Conservation (phyloP, 2,888 invertebrate species). For the Entomobrya multifasciata region DNA sequence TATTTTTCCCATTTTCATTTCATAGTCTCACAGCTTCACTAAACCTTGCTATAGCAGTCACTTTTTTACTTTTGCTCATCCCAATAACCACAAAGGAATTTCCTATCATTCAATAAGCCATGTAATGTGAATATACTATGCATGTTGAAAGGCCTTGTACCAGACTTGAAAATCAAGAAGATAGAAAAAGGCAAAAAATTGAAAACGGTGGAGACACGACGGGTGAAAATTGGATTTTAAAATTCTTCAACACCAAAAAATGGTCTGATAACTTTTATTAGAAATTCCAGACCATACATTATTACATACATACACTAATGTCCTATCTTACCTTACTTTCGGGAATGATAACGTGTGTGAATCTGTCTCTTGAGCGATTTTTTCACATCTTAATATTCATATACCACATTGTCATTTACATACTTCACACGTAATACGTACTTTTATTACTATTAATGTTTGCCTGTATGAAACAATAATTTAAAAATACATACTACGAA, state of each 20-base stretch:
- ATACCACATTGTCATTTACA: not conserved
- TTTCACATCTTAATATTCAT: conserved; percentile 33
- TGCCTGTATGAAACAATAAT: no score
- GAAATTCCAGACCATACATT: conserved; percentile 58
- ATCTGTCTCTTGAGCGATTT: not conserved
- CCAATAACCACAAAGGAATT: conserved; percentile 73
- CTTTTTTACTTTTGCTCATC: conserved; percentile 33
- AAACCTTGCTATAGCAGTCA: no score
- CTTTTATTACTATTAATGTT: no score
- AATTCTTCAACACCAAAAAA: conserved; percentile 37
- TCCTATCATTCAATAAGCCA: conserved; percentile 55
- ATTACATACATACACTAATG: conserved; percentile 28
- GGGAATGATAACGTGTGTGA: not conserved
- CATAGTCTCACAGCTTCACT: no score
- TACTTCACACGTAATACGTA: not conserved
- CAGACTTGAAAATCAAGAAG: no score
- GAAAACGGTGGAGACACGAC: not conserved
- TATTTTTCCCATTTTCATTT: conserved; percentile 49
- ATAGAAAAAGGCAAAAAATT: not conserved
- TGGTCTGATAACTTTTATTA: conserved; percentile 54
- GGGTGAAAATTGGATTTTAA: conserved; percentile 70
- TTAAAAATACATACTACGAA: no score
- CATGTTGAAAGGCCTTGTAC: not conserved
- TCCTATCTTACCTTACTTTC: not conserved
- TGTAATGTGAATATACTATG: not conserved